phyloP scores from a whole-genome alignment of 2,888 invertebrate genomes.

The Chymomyza fuscimana region DNA sequence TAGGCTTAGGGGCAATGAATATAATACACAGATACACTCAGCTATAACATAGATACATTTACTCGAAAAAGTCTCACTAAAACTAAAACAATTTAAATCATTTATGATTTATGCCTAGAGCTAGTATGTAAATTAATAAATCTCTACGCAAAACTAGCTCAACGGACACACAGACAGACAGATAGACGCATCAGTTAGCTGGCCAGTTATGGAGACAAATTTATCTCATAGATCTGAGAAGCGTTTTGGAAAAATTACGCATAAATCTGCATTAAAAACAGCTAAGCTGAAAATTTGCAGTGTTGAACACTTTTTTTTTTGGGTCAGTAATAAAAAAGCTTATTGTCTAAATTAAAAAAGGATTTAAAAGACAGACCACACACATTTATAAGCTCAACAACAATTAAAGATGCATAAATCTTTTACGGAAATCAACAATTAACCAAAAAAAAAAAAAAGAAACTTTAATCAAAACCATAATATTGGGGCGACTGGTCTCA shows the following conservation, averaged over 20 bases:
- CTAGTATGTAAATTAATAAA: conserved; percentile 36
- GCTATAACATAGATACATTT: background rate
- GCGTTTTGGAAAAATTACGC: conserved; percentile 3
- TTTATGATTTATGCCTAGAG: conserved; percentile 43
- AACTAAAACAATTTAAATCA: conserved; percentile 61
- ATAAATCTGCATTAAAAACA: conserved; percentile 14
- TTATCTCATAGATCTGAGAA: background rate
- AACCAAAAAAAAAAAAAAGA: conserved; percentile 48
- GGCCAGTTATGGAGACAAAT: background rate
- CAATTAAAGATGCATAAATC: conserved; percentile 48
- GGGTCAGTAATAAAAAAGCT: conserved; percentile 17
- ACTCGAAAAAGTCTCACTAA: conserved; percentile 1
- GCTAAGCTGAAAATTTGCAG: conserved; percentile 3
- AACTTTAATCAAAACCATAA: conserved; percentile 48
- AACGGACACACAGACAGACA: background rate
- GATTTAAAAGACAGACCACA: conserved; percentile 8
- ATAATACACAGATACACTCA: background rate
- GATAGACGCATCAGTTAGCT: background rate
- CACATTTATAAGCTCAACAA: background rate
- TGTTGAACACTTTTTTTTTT: background rate
- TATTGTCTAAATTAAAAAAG: conserved; percentile 17
- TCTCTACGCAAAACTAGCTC: conserved; percentile 11
- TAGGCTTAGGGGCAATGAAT: conserved; percentile 21
- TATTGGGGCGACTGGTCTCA: conserved; percentile 29
- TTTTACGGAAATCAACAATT: conserved; percentile 65